Evolutionary conservation across 2,113 vertebrate species (phyloP).

Genomic region (Eretmochelys imbricata): DNA sequence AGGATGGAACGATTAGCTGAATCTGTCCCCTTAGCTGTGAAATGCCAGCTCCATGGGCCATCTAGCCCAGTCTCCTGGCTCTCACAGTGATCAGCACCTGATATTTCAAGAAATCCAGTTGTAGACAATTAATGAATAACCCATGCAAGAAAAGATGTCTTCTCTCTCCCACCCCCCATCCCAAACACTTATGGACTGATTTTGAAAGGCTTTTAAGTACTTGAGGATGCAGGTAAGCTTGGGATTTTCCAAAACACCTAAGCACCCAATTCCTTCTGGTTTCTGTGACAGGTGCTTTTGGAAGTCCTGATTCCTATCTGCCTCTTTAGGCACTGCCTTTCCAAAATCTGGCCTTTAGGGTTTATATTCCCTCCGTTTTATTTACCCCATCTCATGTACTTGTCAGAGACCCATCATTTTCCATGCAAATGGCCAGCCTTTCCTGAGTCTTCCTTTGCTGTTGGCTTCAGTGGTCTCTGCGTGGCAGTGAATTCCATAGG

Average conservation of each 20-base stretch:
- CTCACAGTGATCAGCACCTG: neutral
- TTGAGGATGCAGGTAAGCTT: neutral
- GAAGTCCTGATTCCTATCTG: neutral
- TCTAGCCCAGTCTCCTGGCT: neutral
- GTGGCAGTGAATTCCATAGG: fast-evolving
- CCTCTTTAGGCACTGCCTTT: neutral
- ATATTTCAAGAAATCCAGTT: neutral
- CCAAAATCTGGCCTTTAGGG: neutral
- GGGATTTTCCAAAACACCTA: neutral
- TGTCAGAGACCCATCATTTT: neutral
- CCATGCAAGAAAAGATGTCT: neutral
- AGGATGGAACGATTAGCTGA: neutral
- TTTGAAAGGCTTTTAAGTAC: neutral
- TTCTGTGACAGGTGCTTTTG: neutral
- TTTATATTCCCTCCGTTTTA: neutral
- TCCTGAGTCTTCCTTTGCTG: neutral
- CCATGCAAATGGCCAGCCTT: fast-evolving
- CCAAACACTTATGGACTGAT: neutral
- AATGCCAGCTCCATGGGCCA: neutral
- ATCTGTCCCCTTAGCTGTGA: neutral
- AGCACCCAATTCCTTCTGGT: neutral
- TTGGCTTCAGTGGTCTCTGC: neutral
- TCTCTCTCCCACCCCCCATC: neutral
- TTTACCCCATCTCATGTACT: neutral
- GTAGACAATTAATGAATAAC: neutral